phyloP scores from a whole-genome alignment of 2,113 vertebrate genomes.

The Myiagra hebetior region DNA sequence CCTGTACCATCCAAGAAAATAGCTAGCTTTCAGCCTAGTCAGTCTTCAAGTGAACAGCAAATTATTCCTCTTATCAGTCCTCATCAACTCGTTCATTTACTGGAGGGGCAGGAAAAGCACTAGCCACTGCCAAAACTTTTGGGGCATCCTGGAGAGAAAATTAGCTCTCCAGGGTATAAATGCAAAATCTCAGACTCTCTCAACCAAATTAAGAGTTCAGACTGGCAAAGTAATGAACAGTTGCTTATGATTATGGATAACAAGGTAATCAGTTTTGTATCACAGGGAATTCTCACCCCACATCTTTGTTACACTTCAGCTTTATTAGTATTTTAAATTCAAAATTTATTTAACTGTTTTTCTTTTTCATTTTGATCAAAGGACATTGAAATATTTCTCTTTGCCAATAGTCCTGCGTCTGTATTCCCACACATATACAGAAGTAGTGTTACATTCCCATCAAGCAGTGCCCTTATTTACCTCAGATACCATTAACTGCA shows the following conservation, averaged over 20 bases:
- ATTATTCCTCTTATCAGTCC: background rate
- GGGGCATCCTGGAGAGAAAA: conserved; percentile 2
- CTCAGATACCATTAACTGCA: background rate
- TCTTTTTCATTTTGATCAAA: conserved; percentile 42
- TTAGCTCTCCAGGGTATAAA: conserved; percentile 30
- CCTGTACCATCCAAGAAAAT: background rate
- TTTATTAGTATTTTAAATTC: conserved; percentile 25
- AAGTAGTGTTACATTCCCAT: background rate
- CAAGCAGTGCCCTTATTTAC: background rate
- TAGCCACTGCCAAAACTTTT: conserved; percentile 26
- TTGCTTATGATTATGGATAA: conserved; percentile 14
- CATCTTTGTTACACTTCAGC: background rate
- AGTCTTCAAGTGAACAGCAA: background rate
- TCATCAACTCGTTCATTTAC: background rate
- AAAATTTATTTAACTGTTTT: background rate
- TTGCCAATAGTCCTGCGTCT: background rate
- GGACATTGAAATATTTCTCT: background rate
- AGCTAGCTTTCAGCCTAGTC: background rate
- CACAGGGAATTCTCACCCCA: background rate
- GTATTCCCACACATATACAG: background rate
- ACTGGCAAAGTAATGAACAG: background rate
- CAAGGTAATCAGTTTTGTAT: background rate
- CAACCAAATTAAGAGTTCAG: background rate
- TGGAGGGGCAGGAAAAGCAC: conserved; percentile 5
- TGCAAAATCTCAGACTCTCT: conserved; percentile 35